Percentiles rank a stretch among this genome's conserved stretches.
phyloP scores from a whole-genome alignment of 2,888 invertebrate genomes.

The Pseudococcus viburni region DNA sequence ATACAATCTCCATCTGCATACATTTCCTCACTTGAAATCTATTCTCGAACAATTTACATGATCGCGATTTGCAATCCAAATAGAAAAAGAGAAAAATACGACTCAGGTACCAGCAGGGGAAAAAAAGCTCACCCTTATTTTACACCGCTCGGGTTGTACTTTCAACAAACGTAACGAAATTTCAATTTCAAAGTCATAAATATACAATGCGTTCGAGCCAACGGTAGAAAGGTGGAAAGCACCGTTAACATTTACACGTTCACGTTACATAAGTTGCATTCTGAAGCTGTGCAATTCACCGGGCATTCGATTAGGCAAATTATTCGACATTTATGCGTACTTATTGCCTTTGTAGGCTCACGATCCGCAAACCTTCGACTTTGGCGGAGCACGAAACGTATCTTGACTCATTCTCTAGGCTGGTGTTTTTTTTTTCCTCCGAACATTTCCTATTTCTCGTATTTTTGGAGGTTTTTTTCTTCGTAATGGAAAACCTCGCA shows the following conservation, averaged over 20 bases:
- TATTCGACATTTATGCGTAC: conserved; percentile 8
- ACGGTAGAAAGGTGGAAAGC: background rate
- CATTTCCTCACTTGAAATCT: background rate
- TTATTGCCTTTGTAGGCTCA: no score
- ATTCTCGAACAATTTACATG: conserved; percentile 6
- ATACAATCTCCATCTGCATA: background rate
- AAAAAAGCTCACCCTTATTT: conserved; percentile 18
- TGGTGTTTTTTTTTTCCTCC: background rate
- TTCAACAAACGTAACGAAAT: background rate
- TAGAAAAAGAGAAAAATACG: background rate
- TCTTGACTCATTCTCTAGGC: background rate
- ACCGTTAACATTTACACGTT: background rate
- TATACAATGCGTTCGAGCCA: background rate
- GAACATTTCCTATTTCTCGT: no score
- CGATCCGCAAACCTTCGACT: no score
- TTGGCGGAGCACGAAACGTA: no score
- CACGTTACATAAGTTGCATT: conserved; percentile 19
- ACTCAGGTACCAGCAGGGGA: background rate
- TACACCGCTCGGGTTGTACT: background rate
- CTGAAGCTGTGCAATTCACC: background rate
- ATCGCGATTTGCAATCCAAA: background rate
- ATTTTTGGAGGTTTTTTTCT: background rate
- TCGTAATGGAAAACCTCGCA: background rate
- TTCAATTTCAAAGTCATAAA: conserved; percentile 24
- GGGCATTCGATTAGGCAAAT: conserved; percentile 6